Conservation (phyloP, 64 coral and sea anemone species). For the Montipora efflorescens region DNA sequence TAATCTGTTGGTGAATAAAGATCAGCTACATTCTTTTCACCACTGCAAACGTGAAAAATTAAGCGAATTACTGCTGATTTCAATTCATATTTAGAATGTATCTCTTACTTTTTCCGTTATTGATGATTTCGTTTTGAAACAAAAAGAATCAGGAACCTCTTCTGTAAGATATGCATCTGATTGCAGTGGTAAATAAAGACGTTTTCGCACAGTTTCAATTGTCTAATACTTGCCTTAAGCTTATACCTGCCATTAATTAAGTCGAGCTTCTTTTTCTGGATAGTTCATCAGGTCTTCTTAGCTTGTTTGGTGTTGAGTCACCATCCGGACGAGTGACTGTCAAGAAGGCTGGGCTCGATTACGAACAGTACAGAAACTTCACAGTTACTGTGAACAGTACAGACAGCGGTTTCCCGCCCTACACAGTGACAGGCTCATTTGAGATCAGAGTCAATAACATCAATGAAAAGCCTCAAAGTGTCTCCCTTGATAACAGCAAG, state of each 20-base stretch:
- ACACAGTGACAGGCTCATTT: conserved; percentile 72
- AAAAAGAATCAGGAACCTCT: no score
- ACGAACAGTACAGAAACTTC: conserved; percentile 72
- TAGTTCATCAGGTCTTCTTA: background rate
- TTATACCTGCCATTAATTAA: background rate
- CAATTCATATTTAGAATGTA: no score
- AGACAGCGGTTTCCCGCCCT: conserved; percentile 87
- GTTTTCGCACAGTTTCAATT: no score
- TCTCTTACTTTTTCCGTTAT: no score
- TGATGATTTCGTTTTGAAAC: no score
- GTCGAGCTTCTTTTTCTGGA: background rate
- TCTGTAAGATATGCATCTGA: no score
- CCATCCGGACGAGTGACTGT: conserved; percentile 69
- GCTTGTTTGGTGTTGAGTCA: conserved; percentile 64
- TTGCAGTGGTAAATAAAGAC: no score
- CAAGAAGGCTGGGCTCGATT: conserved; percentile 58
- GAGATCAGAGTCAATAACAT: conserved; percentile 73
- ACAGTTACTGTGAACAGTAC: conserved; percentile 70
- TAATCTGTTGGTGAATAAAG: background rate
- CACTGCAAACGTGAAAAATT: no score
- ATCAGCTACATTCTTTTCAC: no score
- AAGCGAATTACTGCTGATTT: no score
- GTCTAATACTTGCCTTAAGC: no score
- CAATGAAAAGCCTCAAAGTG: conserved; percentile 78
- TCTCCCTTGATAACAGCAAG: conserved; percentile 61